Evolutionary conservation across 2,888 invertebrate species (phyloP).

Genomic region (Achlya flavicornis): DNA sequence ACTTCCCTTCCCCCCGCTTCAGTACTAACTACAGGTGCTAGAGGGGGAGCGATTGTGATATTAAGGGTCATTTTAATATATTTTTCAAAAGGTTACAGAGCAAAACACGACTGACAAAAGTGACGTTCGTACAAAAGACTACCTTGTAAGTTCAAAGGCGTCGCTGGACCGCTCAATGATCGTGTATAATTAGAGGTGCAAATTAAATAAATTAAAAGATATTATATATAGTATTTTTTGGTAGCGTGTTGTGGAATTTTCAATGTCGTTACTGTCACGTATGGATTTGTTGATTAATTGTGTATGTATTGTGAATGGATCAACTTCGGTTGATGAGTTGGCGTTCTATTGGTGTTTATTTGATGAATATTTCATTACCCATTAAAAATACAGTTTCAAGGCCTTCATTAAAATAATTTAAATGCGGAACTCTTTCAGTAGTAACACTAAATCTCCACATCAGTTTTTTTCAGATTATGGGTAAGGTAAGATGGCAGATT

Average conservation of each 20-base stretch:
- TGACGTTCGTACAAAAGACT: conserved; percentile 78
- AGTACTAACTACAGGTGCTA: conserved; percentile 18
- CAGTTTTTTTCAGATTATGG: too few species aligned
- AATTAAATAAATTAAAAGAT: conserved; percentile 76
- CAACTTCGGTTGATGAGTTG: conserved; percentile 38
- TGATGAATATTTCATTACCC: neutral
- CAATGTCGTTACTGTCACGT: conserved; percentile 22
- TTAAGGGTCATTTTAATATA: conserved; percentile 40
- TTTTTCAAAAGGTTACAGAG: conserved; percentile 64
- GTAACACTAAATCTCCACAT: too few species aligned
- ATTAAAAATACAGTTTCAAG: too few species aligned
- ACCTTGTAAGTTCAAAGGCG: conserved; percentile 77
- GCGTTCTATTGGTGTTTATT: neutral
- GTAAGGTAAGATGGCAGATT: too few species aligned
- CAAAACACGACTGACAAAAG: conserved; percentile 71
- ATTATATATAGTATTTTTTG: conserved; percentile 41
- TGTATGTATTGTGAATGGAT: conserved; percentile 65
- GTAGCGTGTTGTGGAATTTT: conserved; percentile 43
- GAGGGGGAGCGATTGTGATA: conserved; percentile 35
- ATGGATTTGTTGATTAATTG: conserved; percentile 3
- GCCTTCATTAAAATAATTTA: too few species aligned
- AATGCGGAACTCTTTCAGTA: too few species aligned
- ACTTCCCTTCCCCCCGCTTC: conserved; percentile 44
- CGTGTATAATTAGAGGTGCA: conserved; percentile 76
- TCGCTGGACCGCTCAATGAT: conserved; percentile 70